Conservation (phyloP, 1,140 invertebrate genomes). For the Zaprionus taronus region DNA sequence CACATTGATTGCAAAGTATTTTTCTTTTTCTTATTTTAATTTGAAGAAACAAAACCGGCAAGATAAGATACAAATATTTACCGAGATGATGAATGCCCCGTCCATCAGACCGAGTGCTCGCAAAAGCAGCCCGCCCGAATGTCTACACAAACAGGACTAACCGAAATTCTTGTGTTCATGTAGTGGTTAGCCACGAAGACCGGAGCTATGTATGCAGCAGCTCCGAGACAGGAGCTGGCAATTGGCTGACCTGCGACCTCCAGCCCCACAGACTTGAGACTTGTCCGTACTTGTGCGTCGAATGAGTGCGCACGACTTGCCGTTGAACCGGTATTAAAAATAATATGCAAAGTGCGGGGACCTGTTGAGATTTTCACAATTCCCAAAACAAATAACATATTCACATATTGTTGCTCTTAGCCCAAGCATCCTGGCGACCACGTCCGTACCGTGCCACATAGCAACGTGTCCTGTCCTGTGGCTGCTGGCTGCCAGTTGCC, state of each 20-base stretch:
- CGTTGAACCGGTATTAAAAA: constrained; percentile 75
- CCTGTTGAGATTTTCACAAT: constrained; percentile 85
- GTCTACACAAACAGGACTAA: constrained; percentile 64
- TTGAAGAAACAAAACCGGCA: not conserved
- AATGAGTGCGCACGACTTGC: constrained; percentile 47
- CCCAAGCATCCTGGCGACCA: constrained; percentile 36
- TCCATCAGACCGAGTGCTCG: not conserved
- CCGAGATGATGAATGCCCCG: constrained; percentile 33
- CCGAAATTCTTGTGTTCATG: constrained; percentile 47
- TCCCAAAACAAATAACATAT: constrained; percentile 85
- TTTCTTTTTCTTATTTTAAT: not conserved
- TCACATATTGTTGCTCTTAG: constrained; percentile 81
- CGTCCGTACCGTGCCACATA: constrained; percentile 23
- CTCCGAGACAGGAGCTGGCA: constrained; percentile 35
- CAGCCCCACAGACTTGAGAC: not conserved
- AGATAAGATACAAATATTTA: constrained; percentile 59
- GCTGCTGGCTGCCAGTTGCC: not conserved
- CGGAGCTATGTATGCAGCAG: not conserved
- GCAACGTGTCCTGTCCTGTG: constrained; percentile 33
- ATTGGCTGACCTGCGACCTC: constrained; percentile 67
- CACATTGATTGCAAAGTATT: not conserved
- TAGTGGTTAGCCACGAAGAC: constrained; percentile 48
- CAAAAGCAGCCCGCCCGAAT: constrained; percentile 42
- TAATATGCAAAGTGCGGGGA: constrained; percentile 85
- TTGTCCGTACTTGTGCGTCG: not conserved